Evolutionary conservation across 2,113 vertebrate species (phyloP).

Genomic region (Smithornis capensis): DNA sequence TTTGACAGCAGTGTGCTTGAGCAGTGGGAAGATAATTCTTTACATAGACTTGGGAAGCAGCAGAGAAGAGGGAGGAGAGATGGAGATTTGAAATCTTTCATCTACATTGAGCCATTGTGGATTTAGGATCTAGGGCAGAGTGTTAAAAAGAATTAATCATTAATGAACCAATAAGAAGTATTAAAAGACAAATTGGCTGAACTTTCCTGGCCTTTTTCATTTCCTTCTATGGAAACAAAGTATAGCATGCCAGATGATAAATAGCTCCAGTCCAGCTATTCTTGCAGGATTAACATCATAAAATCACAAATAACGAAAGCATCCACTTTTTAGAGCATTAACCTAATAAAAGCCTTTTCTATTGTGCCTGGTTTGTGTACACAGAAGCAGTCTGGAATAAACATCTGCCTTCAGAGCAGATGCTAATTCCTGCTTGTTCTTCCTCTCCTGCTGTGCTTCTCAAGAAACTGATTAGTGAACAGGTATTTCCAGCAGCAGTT

Average conservation of each 20-base stretch:
- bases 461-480: background rate
- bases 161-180: slow-evolving; percentile 68
- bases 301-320: slow-evolving; percentile 12
- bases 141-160: slow-evolving; percentile 66
- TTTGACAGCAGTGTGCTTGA: background rate
- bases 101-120: slow-evolving; percentile 47
- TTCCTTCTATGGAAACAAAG: slow-evolving; percentile 53
- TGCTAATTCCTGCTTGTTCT: background rate
- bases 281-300: slow-evolving; percentile 8
- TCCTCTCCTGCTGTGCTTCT: background rate
- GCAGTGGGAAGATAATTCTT: background rate
- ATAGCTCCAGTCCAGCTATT: background rate
- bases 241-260: slow-evolving; percentile 31
- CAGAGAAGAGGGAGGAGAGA: background rate
- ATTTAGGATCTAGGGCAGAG: slow-evolving; percentile 62
- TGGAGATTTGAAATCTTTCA: slow-evolving; percentile 25
- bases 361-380: background rate
- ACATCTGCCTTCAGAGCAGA: background rate
- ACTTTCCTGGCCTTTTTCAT: slow-evolving; percentile 43
- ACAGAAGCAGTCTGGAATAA: background rate
- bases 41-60: background rate
- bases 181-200: slow-evolving; percentile 70
- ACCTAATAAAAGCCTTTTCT: background rate
- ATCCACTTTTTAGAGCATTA: background rate
- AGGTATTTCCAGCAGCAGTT: background rate